Evolutionary conservation across 2,888 invertebrate genomes (phyloP).

Genomic region (Pteria penguin): DNA sequence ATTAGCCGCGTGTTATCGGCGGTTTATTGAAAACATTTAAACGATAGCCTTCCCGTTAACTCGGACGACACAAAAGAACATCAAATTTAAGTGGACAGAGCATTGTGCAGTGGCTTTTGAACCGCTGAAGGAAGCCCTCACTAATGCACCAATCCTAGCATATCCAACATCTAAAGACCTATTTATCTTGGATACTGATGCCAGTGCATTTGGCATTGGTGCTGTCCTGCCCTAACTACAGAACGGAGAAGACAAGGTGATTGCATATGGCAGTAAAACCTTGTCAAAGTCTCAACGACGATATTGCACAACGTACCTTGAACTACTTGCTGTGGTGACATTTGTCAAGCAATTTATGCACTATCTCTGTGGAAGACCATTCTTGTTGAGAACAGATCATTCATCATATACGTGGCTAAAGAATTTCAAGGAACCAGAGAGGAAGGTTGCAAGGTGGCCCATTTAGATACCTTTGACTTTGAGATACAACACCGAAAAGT

Average conservation of each 20-base stretch:
- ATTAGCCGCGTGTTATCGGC: not conserved
- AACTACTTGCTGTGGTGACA: conserved; percentile 48
- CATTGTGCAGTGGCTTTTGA: not conserved
- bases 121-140: not conserved
- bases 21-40: conserved; percentile 5
- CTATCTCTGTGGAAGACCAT: conserved; percentile 50
- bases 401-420: conserved; percentile 46
- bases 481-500: conserved; percentile 16
- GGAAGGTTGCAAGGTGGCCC: conserved; percentile 41
- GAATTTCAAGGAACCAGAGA: conserved; percentile 46
- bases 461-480: conserved; percentile 5
- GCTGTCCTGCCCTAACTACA: conserved; percentile 49
- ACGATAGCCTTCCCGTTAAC: conserved; percentile 3
- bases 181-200: conserved; percentile 18
- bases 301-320: conserved; percentile 46
- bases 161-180: not conserved
- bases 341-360: conserved; percentile 49
- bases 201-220: conserved; percentile 24
- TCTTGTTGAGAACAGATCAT: conserved; percentile 55
- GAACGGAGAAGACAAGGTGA: conserved; percentile 48
- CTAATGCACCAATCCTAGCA: not conserved
- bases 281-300: conserved; percentile 35
- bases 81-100: conserved; percentile 5
- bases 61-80: not conserved
- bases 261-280: conserved; percentile 45